A percentile compares a stretch with the other conserved stretches of the same genome.
Evolutionary conservation across 2,797 vertebrate species (phyloP).

Genomic region (Squalus acanthias): DNA sequence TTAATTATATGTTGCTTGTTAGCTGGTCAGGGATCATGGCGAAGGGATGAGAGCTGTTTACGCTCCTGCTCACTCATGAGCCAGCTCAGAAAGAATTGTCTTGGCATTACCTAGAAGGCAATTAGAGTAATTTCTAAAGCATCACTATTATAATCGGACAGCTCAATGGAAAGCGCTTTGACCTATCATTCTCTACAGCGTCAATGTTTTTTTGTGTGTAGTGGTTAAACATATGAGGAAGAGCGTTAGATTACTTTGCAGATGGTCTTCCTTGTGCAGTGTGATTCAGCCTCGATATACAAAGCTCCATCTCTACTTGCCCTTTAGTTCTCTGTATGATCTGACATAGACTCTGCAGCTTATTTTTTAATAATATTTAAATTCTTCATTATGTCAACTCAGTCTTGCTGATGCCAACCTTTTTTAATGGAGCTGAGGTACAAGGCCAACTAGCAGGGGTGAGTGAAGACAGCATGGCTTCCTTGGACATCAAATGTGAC

Average conservation of each 20-base stretch:
- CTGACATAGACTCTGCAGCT: neutral
- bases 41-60: neutral
- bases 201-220: neutral
- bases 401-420: neutral
- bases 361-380: neutral
- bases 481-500: neutral
- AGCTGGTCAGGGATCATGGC: neutral
- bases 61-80: neutral
- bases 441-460: neutral
- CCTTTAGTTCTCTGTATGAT: neutral
- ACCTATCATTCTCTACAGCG: neutral
- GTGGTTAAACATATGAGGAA: neutral
- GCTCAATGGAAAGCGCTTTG: neutral
- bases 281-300: neutral
- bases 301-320: neutral
- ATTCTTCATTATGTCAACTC: neutral
- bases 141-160: neutral
- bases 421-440: neutral
- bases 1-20: neutral
- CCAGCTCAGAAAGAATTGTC: neutral
- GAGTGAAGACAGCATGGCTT: neutral
- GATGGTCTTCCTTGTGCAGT: neutral
- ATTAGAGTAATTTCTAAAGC: neutral
- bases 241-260: neutral
- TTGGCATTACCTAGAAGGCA: neutral